Evolutionary conservation across 2,113 vertebrate genomes (phyloP).

Genomic region (Promerops cafer): DNA sequence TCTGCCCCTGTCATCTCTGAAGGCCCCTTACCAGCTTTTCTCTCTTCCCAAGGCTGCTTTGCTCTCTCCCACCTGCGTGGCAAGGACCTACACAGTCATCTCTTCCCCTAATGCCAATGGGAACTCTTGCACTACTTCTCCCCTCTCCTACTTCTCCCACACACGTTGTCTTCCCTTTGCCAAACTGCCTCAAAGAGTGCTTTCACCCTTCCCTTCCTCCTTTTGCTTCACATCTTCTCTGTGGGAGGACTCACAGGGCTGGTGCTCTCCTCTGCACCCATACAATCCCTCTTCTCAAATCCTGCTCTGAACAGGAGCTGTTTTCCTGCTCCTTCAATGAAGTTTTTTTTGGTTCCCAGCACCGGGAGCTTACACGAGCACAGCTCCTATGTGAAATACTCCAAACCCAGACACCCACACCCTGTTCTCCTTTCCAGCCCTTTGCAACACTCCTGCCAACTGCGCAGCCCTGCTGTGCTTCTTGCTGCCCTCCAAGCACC

Average conservation of each 20-base stretch:
- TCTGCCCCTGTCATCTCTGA: accelerated
- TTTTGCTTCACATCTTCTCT: neutral
- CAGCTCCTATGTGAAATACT: neutral
- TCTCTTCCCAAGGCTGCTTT: neutral
- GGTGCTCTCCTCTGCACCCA: neutral
- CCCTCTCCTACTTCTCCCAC: neutral
- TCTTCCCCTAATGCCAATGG: neutral
- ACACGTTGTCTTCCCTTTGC: neutral
- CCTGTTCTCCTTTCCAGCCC: neutral
- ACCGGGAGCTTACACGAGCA: neutral
- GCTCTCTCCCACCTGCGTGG: neutral
- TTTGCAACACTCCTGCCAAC: neutral
- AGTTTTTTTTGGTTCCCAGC: neutral
- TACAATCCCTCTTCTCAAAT: neutral
- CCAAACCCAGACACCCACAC: neutral
- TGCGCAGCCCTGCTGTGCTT: neutral
- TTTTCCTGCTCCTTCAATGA: neutral
- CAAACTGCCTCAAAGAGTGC: neutral
- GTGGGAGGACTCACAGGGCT: neutral
- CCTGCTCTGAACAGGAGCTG: neutral
- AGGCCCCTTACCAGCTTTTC: neutral
- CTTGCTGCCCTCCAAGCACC: neutral
- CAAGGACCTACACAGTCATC: neutral
- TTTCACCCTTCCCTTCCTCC: neutral
- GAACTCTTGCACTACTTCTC: constrained; percentile 5